Percentiles rank a stretch among this genome's conserved stretches.
Conservation (phyloP, 2,888 invertebrate species). For the Crepidodera aurea region DNA sequence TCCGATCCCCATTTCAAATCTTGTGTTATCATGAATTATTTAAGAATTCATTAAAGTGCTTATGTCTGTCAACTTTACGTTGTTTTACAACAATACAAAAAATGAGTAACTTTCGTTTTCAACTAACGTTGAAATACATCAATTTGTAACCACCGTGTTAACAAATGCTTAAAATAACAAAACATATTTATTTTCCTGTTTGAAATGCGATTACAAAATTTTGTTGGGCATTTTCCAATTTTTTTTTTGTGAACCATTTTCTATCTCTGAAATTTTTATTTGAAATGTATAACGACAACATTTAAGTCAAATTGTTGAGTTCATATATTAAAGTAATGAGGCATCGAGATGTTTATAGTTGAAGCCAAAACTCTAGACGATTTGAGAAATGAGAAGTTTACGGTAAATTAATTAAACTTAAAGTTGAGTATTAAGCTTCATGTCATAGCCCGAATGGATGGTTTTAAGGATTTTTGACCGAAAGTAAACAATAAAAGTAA, state of each 20-base stretch:
- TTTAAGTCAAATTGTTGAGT: background rate
- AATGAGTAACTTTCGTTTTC: background rate
- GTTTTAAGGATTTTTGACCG: no score
- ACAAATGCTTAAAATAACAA: background rate
- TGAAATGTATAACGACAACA: background rate
- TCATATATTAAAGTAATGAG: background rate
- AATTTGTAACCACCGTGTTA: background rate
- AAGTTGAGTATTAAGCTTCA: no score
- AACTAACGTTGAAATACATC: background rate
- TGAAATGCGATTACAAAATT: background rate
- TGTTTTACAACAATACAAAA: background rate
- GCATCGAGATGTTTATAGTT: background rate
- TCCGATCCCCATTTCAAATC: no score
- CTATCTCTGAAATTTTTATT: background rate
- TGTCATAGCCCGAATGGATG: no score
- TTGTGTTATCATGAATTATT: no score
- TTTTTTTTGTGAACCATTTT: background rate
- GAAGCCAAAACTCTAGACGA: background rate
- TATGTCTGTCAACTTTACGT: background rate
- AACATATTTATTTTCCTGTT: constrained; percentile 3
- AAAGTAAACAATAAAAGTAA: no score
- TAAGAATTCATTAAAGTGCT: background rate
- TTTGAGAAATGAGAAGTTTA: no score
- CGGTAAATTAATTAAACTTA: no score
- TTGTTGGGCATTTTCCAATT: background rate